These are phyloP conservation scores for Hyla sarda DNA, from an alignment of 2,113 vertebrate genomes.

Conservation along the genomic window DNA sequence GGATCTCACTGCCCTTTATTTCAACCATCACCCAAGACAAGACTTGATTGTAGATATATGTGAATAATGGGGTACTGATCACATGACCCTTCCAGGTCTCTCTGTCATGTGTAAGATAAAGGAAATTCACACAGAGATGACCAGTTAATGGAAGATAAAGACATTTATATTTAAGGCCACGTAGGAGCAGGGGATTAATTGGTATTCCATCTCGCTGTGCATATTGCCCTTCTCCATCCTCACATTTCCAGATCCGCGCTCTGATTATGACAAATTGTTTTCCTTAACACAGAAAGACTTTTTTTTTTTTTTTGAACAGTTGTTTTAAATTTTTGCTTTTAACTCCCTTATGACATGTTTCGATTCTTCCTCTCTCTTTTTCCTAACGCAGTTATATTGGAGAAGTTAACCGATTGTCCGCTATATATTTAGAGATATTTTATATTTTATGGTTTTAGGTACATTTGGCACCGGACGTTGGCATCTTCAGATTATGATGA, in stretches of 20 bases:
- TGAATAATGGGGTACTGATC: constrained; percentile 39
- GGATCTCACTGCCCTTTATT: constrained; percentile 9
- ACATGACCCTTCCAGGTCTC: constrained; percentile 8
- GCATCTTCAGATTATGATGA: neutral
- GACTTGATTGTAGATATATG: constrained; percentile 31
- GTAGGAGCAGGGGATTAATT: constrained; percentile 44
- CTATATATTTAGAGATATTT: no score
- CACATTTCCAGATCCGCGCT: constrained; percentile 34
- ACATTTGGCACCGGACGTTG: no score
- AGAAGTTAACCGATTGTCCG: neutral
- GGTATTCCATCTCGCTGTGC: constrained; percentile 31
- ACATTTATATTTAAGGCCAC: constrained; percentile 32
- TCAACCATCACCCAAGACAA: constrained; percentile 25
- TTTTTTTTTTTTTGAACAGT: neutral
- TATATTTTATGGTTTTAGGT: neutral
- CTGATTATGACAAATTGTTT: constrained; percentile 41
- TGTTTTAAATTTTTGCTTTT: constrained; percentile 23
- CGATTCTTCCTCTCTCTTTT: neutral
- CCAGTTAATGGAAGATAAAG: constrained; percentile 38
- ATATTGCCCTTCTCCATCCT: constrained; percentile 34
- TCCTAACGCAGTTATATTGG: neutral
- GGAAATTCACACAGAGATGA: constrained; percentile 12
- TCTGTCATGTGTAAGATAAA: constrained; percentile 42
- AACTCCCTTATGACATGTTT: constrained; percentile 9
- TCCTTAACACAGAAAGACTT: constrained; percentile 4